Evolutionary conservation across 2,797 vertebrate species (phyloP), one percentile per base, ranked within the genome.

Genomic region (Poeciliopsis gracilis): DNA sequence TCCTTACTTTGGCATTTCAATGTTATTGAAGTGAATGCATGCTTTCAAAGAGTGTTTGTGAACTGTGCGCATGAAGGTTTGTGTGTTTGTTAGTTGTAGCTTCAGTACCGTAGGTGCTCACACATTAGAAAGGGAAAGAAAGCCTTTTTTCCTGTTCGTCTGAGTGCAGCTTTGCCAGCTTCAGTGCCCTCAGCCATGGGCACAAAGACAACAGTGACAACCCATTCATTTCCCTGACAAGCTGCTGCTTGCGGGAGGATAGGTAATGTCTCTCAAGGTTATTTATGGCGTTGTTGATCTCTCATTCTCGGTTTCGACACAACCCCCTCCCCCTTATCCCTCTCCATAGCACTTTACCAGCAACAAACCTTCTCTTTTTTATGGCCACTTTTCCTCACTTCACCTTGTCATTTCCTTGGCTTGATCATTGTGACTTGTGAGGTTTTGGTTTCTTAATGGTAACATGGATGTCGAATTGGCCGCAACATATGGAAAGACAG

Each of bases 161-260:
- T 38, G 67, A 78, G 85, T 75, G 88, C 36, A 53, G 77, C 81
- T 3, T 86, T 91, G 91, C 91, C 90, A 97, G 97, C 96, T 93
- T 96, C 96, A 96, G 96, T 97, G 96, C 97, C 96, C 96, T 96
- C 94, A 95, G 95, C 96, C 95, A 95, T 94, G 95, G 95, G 96
- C 95, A 95, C 95, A 92, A 93, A 95, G 83, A 96, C 95, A 93
- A 93, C 95, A 95, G 96, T 97, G 97, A 97, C 97, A 97, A 97
- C 95, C 96, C 97, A 97, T 98, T 98, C 97, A 98, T 98, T 98
- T 97, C 96, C 95, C 96, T 97, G 96, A 98, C 97, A 96, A 97
- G 96, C 96, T 96, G 97, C 97, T 93, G 93, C 90, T 91, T 89
- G 90, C 93, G 92, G 94, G 95, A 94, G 92, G 93, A 95, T 95